Base-by-base conservation (phyloP, 2,888 invertebrate species). In the Girardia tigrina region DNA sequence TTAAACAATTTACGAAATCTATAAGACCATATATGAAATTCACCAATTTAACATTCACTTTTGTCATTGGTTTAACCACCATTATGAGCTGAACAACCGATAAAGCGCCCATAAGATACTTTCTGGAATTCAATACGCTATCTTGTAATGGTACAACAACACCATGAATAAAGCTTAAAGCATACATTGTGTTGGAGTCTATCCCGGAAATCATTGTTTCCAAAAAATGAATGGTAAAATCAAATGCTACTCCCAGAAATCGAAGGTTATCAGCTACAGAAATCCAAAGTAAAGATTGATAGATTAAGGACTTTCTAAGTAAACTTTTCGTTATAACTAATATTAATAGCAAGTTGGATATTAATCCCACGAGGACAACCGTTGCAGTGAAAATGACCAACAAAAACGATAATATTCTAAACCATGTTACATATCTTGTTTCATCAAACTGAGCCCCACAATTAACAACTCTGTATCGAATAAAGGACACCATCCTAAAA, bases 61-160 rank as follows among this genome's bases (percentile, higher is more conserved):
- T 56, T 8, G 56, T 56, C 56, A 56, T 56, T n/a, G 56, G 56
- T 56, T 16, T 56, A n/a, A 56, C 56, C 4, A 56, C 56, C 56
- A 56, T 56, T 56, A 56, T 56, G 23, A 56, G 56, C n/a, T 56
- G 56, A n/a, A 56, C n/a, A 12, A 56, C 23, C 4, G 56, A 56
- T 56, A 56, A 56, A 2, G 2, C 4, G 23, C 20, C 56, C 56
- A 56, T 56, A 20, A 56, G n/a, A n/a, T 56, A 56, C 23, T 56
- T 56, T n/a, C 56, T 56, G n/a, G 56, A 56, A 56, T 56, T 56
- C n/a, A 56, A 56, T 2, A 56, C 56, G 4, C 20, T 2, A 56
- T 56, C 56, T n/a, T 56, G 56, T n/a, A 56, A 56, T 20, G 56
- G 56, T 8, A 56, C 56, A 6, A n/a, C 56, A 2, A 56, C 56